Evolutionary conservation across 2,888 invertebrate genomes (phyloP).

Genomic region (Eurytoma californica): DNA sequence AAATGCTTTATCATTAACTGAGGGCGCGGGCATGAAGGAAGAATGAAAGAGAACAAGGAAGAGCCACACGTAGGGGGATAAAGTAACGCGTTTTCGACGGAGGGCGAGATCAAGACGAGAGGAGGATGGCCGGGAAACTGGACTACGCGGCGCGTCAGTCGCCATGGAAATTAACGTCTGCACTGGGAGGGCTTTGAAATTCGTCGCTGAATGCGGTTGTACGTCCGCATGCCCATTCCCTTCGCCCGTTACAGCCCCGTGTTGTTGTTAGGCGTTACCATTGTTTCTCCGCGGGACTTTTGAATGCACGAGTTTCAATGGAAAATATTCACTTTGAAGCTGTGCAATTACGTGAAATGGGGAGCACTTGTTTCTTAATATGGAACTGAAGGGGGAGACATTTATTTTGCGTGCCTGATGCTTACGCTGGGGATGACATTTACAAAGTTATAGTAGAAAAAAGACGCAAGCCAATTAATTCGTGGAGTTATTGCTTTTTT

Average conservation of each 20-base stretch:
- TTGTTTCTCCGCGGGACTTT: slow-evolving; percentile 34
- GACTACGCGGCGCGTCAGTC: slow-evolving; percentile 33
- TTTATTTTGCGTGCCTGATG: not conserved
- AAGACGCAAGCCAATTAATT: not conserved
- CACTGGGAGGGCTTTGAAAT: slow-evolving; percentile 46
- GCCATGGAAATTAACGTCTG: slow-evolving; percentile 43
- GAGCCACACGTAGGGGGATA: no score
- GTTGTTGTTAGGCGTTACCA: slow-evolving; percentile 16
- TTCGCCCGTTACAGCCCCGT: not conserved
- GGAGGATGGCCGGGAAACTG: slow-evolving; percentile 13
- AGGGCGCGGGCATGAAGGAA: no score
- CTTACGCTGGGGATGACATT: no score
- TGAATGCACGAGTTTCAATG: slow-evolving; percentile 43
- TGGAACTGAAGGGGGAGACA: not conserved
- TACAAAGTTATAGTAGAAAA: not conserved
- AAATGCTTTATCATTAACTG: no score
- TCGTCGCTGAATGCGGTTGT: slow-evolving; percentile 41
- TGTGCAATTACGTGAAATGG: slow-evolving; percentile 21
- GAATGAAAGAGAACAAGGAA: no score
- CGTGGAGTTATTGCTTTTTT: no score
- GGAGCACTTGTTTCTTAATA: not conserved
- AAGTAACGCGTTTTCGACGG: no score
- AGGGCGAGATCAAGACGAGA: no score
- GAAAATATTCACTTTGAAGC: slow-evolving; percentile 23
- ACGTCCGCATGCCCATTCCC: not conserved